Evolutionary conservation across 2,797 vertebrate species (phyloP).

Genomic region (Syngnathus acus): DNA sequence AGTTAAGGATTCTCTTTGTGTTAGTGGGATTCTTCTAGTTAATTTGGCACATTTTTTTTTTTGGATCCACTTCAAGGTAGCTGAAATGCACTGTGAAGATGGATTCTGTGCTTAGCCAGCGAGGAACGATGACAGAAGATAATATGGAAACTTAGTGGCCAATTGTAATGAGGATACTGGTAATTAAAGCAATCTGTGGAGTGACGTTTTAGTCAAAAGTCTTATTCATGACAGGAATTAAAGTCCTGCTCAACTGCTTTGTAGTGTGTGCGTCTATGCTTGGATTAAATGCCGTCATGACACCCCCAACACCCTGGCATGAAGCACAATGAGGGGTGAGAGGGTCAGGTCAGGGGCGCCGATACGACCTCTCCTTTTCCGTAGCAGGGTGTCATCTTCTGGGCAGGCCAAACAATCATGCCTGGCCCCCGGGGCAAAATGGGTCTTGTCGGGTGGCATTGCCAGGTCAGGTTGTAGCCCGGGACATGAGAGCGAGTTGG

Average conservation of each 20-base stretch:
- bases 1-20: constrained; percentile 78
- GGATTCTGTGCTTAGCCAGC: constrained; percentile 53
- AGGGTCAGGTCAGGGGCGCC: constrained; percentile 58
- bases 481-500: constrained; percentile 52
- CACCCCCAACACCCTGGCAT: constrained; percentile 49
- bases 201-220: constrained; percentile 53
- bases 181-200: constrained; percentile 59
- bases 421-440: constrained; percentile 51
- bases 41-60: constrained; percentile 70
- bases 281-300: constrained; percentile 47
- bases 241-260: background rate
- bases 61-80: constrained; percentile 70
- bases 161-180: constrained; percentile 67
- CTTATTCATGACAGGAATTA: background rate
- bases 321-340: constrained; percentile 61
- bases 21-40: constrained; percentile 70
- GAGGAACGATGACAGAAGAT: constrained; percentile 70
- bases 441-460: constrained; percentile 55
- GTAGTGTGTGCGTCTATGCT: constrained; percentile 13
- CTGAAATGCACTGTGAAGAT: constrained; percentile 64
- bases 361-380: constrained; percentile 60
- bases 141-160: constrained; percentile 67
- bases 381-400: constrained; percentile 58
- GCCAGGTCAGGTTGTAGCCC: constrained; percentile 57
- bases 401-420: constrained; percentile 67